Base-by-base conservation (phyloP, 2,797 vertebrate species). In the Apodemus agrarius region DNA sequence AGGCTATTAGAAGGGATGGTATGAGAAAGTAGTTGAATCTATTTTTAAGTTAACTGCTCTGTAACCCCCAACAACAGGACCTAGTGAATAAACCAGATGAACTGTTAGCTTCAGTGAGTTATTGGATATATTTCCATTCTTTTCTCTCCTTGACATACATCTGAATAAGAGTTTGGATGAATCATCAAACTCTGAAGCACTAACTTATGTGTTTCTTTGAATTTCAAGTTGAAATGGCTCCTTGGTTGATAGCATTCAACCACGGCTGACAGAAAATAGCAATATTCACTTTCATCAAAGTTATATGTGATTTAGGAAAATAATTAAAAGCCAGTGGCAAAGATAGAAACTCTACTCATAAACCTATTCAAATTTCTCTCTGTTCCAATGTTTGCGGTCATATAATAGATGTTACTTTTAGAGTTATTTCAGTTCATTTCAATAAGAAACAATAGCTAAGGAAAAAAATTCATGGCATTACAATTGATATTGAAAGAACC, bases 381-480 rank as follows among this genome's bases (percentile, higher is more conserved):
- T 94, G 34, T 26, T 96, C 63, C 69, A 93, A 57, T 31, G 13
- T 63, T 57, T 90, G 89, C 81, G 90, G 90, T 94, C 90, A 3
- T 49, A 76, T 61, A 82, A 85, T 75, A 80, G 65, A 94, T 74
- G 29, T 72, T 85, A 93, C 67, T 96, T 96, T 93, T 83, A 92
- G 79, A 79, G 90, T 94, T 97, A 97, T 94, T 94, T 93, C 65
- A 93, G 84, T 91, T 89, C 69, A 95, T 94, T 90, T 89, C 87
- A 93, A 90, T 92, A 16, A 88, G 72, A 75, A 95, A 95, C 90
- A 78, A 74, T 61, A 54, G 81, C 78, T 74, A 76, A 74, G 22
- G 75, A 37, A 83, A 37, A 83, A 92, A 90, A 96, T 93, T 91
- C 59, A 17, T 81, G 37, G 26, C 76, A 87, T 63, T 84, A 63